Percentiles rank a stretch among this genome's conserved stretches.
These are phyloP conservation scores for Acanthiza pusilla DNA, from an alignment of 2,797 vertebrate genomes.

Conservation along the genomic window DNA sequence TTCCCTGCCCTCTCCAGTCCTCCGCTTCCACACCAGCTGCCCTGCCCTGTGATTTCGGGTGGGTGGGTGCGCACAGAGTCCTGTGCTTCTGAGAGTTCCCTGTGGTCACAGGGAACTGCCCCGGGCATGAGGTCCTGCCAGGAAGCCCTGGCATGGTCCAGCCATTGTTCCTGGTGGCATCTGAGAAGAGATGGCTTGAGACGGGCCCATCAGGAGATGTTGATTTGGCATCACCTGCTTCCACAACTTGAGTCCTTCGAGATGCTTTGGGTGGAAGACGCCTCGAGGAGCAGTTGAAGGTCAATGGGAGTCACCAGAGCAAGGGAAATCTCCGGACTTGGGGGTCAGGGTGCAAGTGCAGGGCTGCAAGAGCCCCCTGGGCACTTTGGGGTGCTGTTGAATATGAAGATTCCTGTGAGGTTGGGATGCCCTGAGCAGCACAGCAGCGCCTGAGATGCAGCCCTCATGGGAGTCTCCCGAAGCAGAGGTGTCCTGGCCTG, in stretches of 20 bases:
- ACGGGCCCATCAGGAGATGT: not conserved
- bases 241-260: not conserved
- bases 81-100: fast-evolving
- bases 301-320: not conserved
- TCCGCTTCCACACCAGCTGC: slow-evolving; percentile 44
- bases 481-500: not conserved
- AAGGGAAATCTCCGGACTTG: not conserved
- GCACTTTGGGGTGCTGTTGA: not conserved
- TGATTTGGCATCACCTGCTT: not conserved
- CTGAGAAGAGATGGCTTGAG: not conserved
- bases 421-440: not conserved
- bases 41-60: not conserved
- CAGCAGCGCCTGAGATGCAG: not conserved
- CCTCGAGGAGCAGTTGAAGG: not conserved
- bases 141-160: not conserved
- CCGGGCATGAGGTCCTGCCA: fast-evolving
- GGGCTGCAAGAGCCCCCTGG: not conserved
- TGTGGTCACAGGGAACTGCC: not conserved
- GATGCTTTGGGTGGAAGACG: not conserved
- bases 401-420: not conserved
- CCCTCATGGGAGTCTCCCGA: not conserved
- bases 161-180: not conserved
- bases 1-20: not conserved
- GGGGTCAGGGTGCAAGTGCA: fast-evolving
- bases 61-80: not conserved